A percentile compares a stretch with the other conserved stretches of the same genome.
phyloP scores from a whole-genome alignment of 2,797 vertebrate species.

The Eulemur rubriventer region DNA sequence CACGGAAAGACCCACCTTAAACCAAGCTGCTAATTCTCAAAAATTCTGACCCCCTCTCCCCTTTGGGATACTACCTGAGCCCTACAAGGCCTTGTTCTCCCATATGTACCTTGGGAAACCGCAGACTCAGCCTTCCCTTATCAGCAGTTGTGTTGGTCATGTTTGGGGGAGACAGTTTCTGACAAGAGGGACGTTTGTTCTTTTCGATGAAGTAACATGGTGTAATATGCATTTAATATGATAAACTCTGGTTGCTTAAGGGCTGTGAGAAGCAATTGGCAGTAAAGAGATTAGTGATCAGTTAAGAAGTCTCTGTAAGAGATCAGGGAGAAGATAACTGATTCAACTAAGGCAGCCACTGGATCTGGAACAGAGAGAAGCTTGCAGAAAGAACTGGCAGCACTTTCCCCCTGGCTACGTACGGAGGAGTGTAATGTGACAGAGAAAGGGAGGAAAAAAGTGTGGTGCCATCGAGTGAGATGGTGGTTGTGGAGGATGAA shows the following conservation, averaged over 20 bases:
- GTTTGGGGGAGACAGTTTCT: neutral
- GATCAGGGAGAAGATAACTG: neutral
- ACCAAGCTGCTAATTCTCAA: neutral
- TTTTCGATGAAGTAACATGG: neutral
- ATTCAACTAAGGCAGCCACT: neutral
- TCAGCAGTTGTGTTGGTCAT: neutral
- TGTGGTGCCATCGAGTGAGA: neutral
- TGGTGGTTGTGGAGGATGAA: rapidly evolving
- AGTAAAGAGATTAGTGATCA: neutral
- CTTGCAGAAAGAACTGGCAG: neutral
- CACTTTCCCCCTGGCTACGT: too few relatives aligned
- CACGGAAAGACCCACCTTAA: neutral
- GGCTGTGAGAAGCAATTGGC: neutral
- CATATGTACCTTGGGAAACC: neutral
- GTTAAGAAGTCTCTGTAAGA: neutral
- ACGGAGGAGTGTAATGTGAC: neutral
- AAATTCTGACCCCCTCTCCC: neutral
- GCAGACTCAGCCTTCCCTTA: neutral
- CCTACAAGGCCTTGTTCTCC: neutral
- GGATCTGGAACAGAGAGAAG: neutral
- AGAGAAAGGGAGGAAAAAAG: too few relatives aligned
- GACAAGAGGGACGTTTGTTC: neutral
- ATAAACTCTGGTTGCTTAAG: neutral
- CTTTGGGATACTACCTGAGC: neutral
- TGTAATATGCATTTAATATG: neutral